These are phyloP conservation scores for Papilio polyxenes DNA, from an alignment of 1,140 invertebrate genomes.

Conservation along the genomic window DNA sequence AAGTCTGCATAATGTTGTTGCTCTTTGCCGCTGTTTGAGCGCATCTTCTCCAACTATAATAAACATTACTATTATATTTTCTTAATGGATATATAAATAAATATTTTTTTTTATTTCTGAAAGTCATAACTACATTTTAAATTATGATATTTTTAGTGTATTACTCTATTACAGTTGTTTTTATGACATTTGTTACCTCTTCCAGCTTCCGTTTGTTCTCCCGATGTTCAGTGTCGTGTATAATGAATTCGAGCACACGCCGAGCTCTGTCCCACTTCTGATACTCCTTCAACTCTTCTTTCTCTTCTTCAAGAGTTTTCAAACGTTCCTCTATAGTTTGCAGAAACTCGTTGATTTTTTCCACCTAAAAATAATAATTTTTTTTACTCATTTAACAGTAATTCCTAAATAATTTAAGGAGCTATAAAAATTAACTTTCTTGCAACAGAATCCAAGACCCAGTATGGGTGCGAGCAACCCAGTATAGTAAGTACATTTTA, in stretches of 20 bases:
- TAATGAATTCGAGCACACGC: conserved; percentile 97
- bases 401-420: too few species aligned
- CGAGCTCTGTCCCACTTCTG: conserved; percentile 99
- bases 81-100: too few species aligned
- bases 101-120: too few species aligned
- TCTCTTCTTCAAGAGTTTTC: conserved; percentile 98
- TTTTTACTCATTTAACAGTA: too few species aligned
- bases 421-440: too few species aligned
- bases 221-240: conserved; percentile 97
- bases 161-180: not conserved
- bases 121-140: too few species aligned
- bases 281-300: conserved; percentile 99
- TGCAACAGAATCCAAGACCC: too few species aligned
- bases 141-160: too few species aligned
- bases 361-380: conserved; percentile 80
- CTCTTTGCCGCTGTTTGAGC: conserved; percentile 94
- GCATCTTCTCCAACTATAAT: conserved; percentile 88
- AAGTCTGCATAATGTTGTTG: conserved; percentile 92
- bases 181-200: conserved; percentile 80
- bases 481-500: too few species aligned
- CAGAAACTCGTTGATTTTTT: conserved; percentile 98
- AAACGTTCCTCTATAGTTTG: conserved; percentile 98
- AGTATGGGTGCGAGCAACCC: too few species aligned
- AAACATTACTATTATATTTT: conserved; percentile 41
- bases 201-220: conserved; percentile 96